These are phyloP conservation scores for Helarctos malayanus DNA, from an alignment of 2,797 vertebrate genomes.

Conservation along the genomic window DNA sequence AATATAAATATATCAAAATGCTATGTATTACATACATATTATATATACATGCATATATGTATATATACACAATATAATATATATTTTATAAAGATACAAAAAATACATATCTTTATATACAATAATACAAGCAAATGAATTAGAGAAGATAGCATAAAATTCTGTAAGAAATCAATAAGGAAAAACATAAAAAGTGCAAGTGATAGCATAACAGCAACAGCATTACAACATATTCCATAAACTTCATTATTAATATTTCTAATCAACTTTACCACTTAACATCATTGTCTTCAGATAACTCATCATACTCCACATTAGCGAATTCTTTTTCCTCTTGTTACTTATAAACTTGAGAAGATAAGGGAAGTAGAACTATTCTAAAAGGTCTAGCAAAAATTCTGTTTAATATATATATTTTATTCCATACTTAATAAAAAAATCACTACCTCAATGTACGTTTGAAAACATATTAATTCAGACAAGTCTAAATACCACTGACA, in stretches of 20 bases:
- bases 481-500: background rate
- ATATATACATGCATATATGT: background rate
- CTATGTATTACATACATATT: background rate
- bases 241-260: slow-evolving; percentile 63
- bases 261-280: slow-evolving; percentile 73
- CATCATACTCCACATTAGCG: slow-evolving; percentile 11
- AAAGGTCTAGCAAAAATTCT: slow-evolving; percentile 41
- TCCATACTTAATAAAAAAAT: slow-evolving; percentile 45
- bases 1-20: background rate
- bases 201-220: background rate
- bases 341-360: slow-evolving; percentile 43
- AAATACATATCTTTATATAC: slow-evolving; percentile 24
- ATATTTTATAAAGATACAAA: slow-evolving; percentile 20
- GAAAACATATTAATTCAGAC: background rate
- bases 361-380: background rate
- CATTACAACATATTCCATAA: slow-evolving; percentile 42
- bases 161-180: slow-evolving; percentile 19
- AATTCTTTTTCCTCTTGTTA: slow-evolving; percentile 26
- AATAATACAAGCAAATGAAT: slow-evolving; percentile 44
- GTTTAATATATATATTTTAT: slow-evolving; percentile 9
- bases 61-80: background rate
- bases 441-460: background rate
- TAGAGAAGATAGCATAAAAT: slow-evolving; percentile 46
- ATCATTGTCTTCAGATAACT: slow-evolving; percentile 12
- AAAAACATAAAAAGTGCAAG: slow-evolving; percentile 55